Base-by-base conservation (phyloP, 2,888 invertebrate species). In the Ryuthela nishihirai region DNA sequence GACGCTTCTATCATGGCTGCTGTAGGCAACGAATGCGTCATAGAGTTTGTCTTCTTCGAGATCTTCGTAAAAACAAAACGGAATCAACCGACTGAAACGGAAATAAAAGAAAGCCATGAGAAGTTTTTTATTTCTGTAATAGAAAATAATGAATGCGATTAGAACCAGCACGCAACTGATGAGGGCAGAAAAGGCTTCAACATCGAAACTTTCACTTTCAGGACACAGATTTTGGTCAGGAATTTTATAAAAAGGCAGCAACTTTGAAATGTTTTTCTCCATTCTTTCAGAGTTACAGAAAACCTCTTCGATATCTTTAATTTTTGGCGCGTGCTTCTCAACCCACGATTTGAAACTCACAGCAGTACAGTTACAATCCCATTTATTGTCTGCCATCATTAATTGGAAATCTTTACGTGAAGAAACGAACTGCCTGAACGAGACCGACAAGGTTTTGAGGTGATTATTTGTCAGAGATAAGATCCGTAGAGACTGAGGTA, bases 1-100 rank as follows among this genome's bases (percentile, higher is more conserved):
- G 7, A 68, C 47, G 23, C 64, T 58, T 4, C 67, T 54, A 41
- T 68, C 67, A 10, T 39, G 47, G 18, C 64, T 62, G 24, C 66
- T 66, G 41, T 68, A 67, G 1, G 65, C 65, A 3, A 68, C 45
- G 21, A 68, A 68, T 2, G 68, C 67, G 39, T 68, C 68, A 29
- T 65, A 67, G 6, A 56, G 21, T 47, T 67, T 65, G 17, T 67
- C 64, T 4, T 62, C 62, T 21, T 67, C 67, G 7, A 52, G 26
- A 25, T 67, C 66, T 32, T 64, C 64, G 36, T 43, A 53, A 20
- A 64, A 67, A n/a, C 34, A 54, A n/a, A 54, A 39, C 10, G 47
- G 43, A 35, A 65, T 67, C 7, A 68, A 32, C 18, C 59, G 53
- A 36, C 62, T 46, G 20, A 64, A 64, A 35, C 67, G 62, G 9